Base-by-base conservation (phyloP, 2,888 invertebrate species). In the Pyrocoelia pectoralis region DNA sequence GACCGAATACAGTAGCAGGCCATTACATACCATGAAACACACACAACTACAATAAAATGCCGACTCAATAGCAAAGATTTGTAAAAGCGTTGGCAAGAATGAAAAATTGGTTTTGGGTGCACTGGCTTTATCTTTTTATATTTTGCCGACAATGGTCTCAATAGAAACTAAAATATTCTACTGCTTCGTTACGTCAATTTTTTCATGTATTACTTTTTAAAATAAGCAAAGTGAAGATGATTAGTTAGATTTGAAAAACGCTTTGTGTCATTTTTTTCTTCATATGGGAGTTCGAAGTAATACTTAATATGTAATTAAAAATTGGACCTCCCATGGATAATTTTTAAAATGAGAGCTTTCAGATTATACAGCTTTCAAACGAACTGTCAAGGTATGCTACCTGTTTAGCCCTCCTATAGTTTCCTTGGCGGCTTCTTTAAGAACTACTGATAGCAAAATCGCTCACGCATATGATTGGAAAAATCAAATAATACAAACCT, bases 21-120 rank as follows among this genome's bases (percentile, higher is more conserved):
- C 74, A 76, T 77, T 74, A 74, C 75, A 72, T 73, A 72, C 74
- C 74, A 74, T 74, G 70, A 69, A 73, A 71, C 73, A 76, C 71
- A 73, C 68, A 69, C 73, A 76, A 75, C 73, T 71, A 73, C 73
- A 76, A 77, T 75, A 71, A 72, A 64, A 64, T 71, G 71, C 70
- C 70, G 73, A 72, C 70, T 74, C 73, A 75, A 74, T 73, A 70
- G 70, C 63, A 61, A n/a, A 72, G 68, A 72, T 73, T 72, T 73
- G 72, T 71, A 71, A 70, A 68, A 72, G 71, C 56, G 70, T 68
- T 72, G 69, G 67, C 51, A 63, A 66, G 67, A 68, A 66, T 66
- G 57, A 58, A 54, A 57, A 67, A 55, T 57, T 61, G 50, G 54
- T 61, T 57, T 40, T 57, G 61, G 59, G 56, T 46, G 53, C 41